Base-by-base conservation (phyloP, 1,140 invertebrate species). In the Archegozetes longisetosus region DNA sequence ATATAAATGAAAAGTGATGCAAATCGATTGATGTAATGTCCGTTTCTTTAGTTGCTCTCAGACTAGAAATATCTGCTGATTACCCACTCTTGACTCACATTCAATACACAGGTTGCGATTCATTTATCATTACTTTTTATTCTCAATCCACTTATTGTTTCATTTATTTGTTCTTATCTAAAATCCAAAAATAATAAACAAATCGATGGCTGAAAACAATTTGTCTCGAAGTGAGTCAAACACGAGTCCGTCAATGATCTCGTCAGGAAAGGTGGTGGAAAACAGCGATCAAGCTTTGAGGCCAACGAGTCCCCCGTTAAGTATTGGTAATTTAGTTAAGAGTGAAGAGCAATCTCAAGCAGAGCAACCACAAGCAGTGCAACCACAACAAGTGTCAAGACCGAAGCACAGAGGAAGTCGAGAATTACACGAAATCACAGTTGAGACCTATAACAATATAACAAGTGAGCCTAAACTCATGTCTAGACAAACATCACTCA, bases 391-490 rank as follows among this genome's bases (percentile, higher is more conserved):
- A 20, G 24, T 22, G 20, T 55, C 52, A 29, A 60, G 56, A 47
- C 52, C 60, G n/a, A 64, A 61, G 40, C 62, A 64, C 32, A 70
- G 78, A 47, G 80, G 80, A 48, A 73, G 77, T 62, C 70, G 82
- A 53, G 75, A 78, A 66, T 68, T 77, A 1, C 72, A 74, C 32
- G 76, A 82, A 60, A 82, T 84, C 54, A 78, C 72, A 49, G 77
- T 84, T 9, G 81, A 84, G 68, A 83, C 79, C 49, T 81, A 66
- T 23, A 17, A 50, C 12, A 27, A 60, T 20, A 32, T 20, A 61
- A 23, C 2, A 13, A 24, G 13, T 51, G 28, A 14, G 47, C 25
- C 17, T 14, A 25, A 12, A 32, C 32, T 29, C 28, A 53, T 9
- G 54, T 23, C 9, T 48, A 27, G 14, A 53, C 32, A 40, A 17